Evolutionary conservation across 2,888 invertebrate species (phyloP).

Genomic region (Terebella lapidaria): DNA sequence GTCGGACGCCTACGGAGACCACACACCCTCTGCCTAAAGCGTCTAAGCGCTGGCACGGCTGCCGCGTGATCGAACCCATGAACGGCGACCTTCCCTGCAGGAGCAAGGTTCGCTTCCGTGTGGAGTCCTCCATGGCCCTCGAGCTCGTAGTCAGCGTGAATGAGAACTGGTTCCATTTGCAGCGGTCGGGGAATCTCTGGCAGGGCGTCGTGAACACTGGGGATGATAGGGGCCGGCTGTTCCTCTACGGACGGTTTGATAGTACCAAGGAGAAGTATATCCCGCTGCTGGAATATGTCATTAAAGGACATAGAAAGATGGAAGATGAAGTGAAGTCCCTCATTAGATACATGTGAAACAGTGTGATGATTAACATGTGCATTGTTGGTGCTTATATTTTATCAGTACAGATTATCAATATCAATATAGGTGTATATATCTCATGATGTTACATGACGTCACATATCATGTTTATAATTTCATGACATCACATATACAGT

Average conservation of each 20-base stretch:
- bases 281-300: conserved; percentile 24
- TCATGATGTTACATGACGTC: too few relatives aligned
- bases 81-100: conserved; percentile 19
- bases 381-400: too few relatives aligned
- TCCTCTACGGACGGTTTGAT: conserved; percentile 22
- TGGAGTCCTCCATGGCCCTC: conserved; percentile 21
- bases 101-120: conserved; percentile 17
- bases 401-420: too few relatives aligned
- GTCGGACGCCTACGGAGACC: conserved; percentile 9
- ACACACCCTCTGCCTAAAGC: conserved; percentile 17
- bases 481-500: too few relatives aligned
- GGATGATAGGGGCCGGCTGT: conserved; percentile 14
- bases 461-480: too few relatives aligned
- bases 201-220: conserved; percentile 19
- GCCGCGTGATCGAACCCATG: conserved; percentile 25
- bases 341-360: conserved; percentile 14
- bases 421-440: too few relatives aligned
- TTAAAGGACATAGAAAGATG: conserved; percentile 9
- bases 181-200: conserved; percentile 13
- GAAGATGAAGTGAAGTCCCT: conserved; percentile 14
- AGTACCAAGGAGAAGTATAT: conserved; percentile 23
- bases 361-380: not conserved
- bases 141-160: conserved; percentile 21
- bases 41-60: conserved; percentile 23
- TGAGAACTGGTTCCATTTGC: conserved; percentile 14